phyloP scores from a whole-genome alignment of 2,797 vertebrate genomes.

The Ctenopoma multispine region DNA sequence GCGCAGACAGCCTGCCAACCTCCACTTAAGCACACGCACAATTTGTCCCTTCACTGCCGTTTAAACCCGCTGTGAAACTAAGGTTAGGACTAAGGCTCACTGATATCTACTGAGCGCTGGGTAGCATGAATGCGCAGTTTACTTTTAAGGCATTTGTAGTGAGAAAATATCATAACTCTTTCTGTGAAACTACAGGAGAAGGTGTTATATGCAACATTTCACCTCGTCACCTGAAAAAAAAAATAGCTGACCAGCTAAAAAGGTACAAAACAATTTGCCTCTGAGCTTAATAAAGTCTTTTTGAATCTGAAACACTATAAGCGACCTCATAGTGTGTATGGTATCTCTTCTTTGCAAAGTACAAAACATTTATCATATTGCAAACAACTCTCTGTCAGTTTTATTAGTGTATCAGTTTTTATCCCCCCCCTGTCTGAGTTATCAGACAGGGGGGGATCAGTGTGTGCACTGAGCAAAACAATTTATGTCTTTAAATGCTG shows the following conservation, averaged over 20 bases:
- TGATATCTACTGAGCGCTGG: not conserved
- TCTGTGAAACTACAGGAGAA: too few relatives aligned
- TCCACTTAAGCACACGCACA: constrained; percentile 35
- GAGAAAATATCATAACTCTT: not conserved
- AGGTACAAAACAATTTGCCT: too few relatives aligned
- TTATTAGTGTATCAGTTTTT: not conserved
- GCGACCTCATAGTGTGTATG: not conserved
- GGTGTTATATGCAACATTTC: too few relatives aligned
- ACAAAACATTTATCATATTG: not conserved
- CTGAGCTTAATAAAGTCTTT: too few relatives aligned
- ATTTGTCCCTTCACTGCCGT: constrained; percentile 19
- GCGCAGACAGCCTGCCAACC: constrained; percentile 67
- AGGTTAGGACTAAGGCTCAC: constrained; percentile 29
- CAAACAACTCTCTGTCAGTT: not conserved
- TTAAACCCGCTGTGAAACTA: constrained; percentile 31
- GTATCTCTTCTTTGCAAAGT: not conserved
- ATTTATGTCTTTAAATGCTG: not conserved
- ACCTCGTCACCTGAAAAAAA: not conserved
- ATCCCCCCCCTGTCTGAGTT: too few relatives aligned
- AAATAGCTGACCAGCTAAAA: too few relatives aligned
- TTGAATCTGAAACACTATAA: too few relatives aligned
- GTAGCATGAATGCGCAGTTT: not conserved
- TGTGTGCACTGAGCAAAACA: not conserved
- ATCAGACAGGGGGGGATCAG: too few relatives aligned
- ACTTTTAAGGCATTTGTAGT: not conserved